Evolutionary conservation across 2,113 vertebrate genomes (phyloP).

Genomic region (Butastur rufipennis): DNA sequence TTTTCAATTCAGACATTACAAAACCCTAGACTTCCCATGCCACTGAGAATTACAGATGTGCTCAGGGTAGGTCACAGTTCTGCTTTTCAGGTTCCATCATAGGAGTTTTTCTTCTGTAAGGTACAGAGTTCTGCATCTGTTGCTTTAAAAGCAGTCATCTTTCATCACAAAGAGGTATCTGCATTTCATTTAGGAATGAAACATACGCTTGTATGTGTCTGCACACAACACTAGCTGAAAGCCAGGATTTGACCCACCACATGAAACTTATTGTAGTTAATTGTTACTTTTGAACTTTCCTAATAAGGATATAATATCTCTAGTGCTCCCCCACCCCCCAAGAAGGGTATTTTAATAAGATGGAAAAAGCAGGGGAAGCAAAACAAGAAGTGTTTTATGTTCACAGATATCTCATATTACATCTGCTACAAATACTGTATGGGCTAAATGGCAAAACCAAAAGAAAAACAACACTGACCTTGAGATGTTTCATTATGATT

Average conservation of each 20-base stretch:
- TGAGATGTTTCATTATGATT: slow-evolving; percentile 63
- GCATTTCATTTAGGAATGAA: not conserved
- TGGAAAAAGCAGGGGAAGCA: slow-evolving; percentile 51
- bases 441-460: slow-evolving; percentile 39
- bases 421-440: slow-evolving; percentile 25
- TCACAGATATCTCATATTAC: slow-evolving; percentile 53
- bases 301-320: not conserved
- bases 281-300: not conserved
- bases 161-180: not conserved
- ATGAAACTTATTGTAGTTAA: not conserved
- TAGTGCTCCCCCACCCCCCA: fast-evolving
- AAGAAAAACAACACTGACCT: slow-evolving; percentile 48
- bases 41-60: not conserved
- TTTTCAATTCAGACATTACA: not conserved
- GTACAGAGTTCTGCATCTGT: not conserved
- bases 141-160: not conserved
- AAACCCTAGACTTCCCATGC: not conserved
- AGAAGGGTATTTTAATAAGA: slow-evolving; percentile 22
- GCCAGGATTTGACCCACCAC: not conserved
- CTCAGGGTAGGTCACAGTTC: not conserved
- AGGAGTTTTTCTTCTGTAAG: not conserved
- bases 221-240: not conserved
- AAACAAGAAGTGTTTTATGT: slow-evolving; percentile 54
- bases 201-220: not conserved
- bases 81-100: not conserved